A percentile compares a stretch with the other conserved stretches of the same genome.
These are phyloP conservation scores for Brachirus orientalis DNA, from an alignment of 2,113 vertebrate species.

Conservation along the genomic window DNA sequence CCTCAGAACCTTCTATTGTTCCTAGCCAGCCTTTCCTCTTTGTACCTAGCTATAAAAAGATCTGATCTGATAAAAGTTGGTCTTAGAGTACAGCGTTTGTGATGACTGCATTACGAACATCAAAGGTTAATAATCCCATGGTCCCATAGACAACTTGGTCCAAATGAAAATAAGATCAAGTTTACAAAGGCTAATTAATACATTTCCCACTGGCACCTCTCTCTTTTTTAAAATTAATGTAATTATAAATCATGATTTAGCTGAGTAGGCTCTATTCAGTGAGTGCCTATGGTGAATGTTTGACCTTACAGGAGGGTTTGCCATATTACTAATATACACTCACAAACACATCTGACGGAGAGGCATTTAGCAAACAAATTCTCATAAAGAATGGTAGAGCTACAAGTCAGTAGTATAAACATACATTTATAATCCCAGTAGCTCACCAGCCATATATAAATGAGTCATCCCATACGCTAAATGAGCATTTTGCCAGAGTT, in stretches of 20 bases:
- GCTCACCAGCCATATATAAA: conserved; percentile 51
- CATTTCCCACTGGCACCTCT: conserved; percentile 67
- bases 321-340: conserved; percentile 28
- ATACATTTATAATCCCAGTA: conserved; percentile 68
- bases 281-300: conserved; percentile 60
- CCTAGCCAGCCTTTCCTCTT: conserved; percentile 36
- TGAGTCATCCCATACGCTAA: conserved; percentile 58
- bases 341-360: conserved; percentile 36
- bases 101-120: conserved; percentile 53
- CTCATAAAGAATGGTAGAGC: conserved; percentile 46
- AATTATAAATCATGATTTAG: conserved; percentile 66
- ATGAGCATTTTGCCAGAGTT: conserved; percentile 69
- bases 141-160: conserved; percentile 39
- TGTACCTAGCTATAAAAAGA: conserved; percentile 66
- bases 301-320: conserved; percentile 55
- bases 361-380: conserved; percentile 61
- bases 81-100: conserved; percentile 38
- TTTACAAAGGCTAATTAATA: conserved; percentile 72
- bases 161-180: conserved; percentile 61
- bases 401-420: conserved; percentile 53
- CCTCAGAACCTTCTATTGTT: conserved; percentile 49
- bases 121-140: conserved; percentile 10
- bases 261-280: conserved; percentile 45
- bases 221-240: conserved; percentile 74
- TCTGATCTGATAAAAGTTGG: conserved; percentile 50